phyloP scores from a whole-genome alignment of 2,797 vertebrate genomes.

The Lutjanus argentimaculatus region DNA sequence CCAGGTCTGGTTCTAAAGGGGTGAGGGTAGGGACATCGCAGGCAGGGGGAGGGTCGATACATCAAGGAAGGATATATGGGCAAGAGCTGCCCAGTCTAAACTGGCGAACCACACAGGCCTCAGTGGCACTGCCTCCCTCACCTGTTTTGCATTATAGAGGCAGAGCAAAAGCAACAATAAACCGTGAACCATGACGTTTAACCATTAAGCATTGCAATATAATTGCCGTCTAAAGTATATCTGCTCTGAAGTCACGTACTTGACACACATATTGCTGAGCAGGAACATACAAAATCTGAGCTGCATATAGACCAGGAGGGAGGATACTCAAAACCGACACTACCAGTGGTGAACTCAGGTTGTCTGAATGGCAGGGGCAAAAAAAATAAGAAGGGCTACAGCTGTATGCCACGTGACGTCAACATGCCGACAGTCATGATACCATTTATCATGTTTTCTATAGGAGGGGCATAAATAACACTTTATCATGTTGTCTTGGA shows the following conservation, averaged over 20 bases:
- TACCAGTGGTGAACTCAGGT: too few species aligned
- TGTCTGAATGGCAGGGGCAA: too few species aligned
- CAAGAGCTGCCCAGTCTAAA: constrained; percentile 59
- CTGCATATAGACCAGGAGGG: constrained; percentile 26
- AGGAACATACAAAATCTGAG: constrained; percentile 28
- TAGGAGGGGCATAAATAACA: too few species aligned
- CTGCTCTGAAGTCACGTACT: constrained; percentile 53
- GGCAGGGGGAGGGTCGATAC: constrained; percentile 53
- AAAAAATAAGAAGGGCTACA: too few species aligned
- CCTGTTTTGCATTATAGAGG: constrained; percentile 85
- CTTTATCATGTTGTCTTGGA: too few species aligned
- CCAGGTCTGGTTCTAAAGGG: constrained; percentile 74
- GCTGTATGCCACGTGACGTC: too few species aligned
- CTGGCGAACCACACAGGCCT: constrained; percentile 44
- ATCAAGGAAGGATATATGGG: constrained; percentile 62
- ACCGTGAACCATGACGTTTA: constrained; percentile 81
- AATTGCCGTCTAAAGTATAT: constrained; percentile 81
- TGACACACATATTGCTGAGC: constrained; percentile 40
- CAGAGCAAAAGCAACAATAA: constrained; percentile 76
- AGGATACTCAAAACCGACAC: constrained; percentile 5
- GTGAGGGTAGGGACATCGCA: constrained; percentile 74
- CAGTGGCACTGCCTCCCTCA: constrained; percentile 71
- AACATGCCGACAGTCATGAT: too few species aligned
- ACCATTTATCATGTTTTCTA: too few species aligned
- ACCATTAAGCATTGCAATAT: constrained; percentile 86